Evolutionary conservation across 2,113 vertebrate species (phyloP), one percentile per base, ranked within the genome.

Genomic region (Phrynosoma blainvillii): DNA sequence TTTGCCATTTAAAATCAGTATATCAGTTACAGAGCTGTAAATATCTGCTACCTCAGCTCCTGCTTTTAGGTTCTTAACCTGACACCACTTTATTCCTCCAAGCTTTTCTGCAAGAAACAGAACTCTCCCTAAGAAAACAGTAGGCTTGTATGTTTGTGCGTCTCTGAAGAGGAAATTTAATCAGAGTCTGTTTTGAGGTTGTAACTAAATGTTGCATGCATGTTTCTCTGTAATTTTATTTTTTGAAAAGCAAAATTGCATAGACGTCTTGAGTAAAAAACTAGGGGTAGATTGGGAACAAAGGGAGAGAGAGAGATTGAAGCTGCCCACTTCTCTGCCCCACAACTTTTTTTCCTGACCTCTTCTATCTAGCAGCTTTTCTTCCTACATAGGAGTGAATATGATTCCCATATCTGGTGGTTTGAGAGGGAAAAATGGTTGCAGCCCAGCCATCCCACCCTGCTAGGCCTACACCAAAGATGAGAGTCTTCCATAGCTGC

Each of bases 1-100:
- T 92, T 95, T 95, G 92, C 92, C 93, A 92, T 95, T 95, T 96
- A 93, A 92, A 95, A 90, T 91, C 90, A 93, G 89, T 87, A 75
- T 94, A 95, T 94, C 91, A 0, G 83, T 94, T 93, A 94, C 95
- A 84, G 88, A 92, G 95, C 94, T 88, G 78, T 90, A 94, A 95
- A 94, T 82, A 85, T 93, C 89, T 91, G 89, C 89, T 92, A 92
- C 91, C 90, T 96, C 94, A 90, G 94, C 86, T 91, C 84, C 90
- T 90, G 86, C 91, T 82, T 94, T 93, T 94, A 87, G 91, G 92
- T 91, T 93, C 92, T 93, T 91, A 91, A 94, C 92, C 89, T 83
- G 94, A 93, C 94, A 90, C 94, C 93, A 93, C 75, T 85, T 95
- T 95, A 84, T 90, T 94, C 93, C 91, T 92, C 85, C 87, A 74